Conservation (phyloP, 2,113 vertebrate species). For the Diphyllodes magnificus region DNA sequence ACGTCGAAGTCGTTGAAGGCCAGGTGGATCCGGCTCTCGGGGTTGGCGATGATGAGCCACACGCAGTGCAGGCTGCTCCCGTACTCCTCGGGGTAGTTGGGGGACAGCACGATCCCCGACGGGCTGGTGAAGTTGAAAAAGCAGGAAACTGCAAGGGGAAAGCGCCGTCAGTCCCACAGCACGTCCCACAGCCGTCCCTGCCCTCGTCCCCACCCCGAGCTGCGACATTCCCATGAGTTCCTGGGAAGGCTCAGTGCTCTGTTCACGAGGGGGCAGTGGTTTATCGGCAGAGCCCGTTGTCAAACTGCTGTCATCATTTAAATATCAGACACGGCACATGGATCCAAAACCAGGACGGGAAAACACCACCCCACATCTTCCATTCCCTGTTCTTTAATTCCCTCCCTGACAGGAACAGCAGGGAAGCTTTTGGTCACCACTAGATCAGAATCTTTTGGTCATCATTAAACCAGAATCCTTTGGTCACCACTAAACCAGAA, state of each 20-base stretch:
- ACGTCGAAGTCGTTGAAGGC: conserved; percentile 99
- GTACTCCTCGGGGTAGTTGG: conserved; percentile 97
- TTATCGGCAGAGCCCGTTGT: background rate
- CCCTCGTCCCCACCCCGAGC: background rate
- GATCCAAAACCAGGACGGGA: background rate
- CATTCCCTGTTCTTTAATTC: background rate
- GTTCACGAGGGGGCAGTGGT: background rate
- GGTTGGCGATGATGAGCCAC: conserved; percentile 93
- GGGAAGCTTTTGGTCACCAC: background rate
- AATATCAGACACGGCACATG: accelerated
- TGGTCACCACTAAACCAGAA: accelerated
- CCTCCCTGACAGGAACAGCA: background rate
- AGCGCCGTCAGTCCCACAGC: accelerated
- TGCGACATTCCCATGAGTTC: accelerated
- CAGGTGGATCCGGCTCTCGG: conserved; percentile 94
- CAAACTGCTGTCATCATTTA: accelerated
- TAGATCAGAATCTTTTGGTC: accelerated
- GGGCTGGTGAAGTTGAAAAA: conserved; percentile 99
- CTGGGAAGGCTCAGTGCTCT: background rate
- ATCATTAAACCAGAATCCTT: background rate
- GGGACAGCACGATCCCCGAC: conserved; percentile 89
- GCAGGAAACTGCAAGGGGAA: conserved; percentile 85
- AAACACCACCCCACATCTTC: background rate
- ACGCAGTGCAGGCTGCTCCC: conserved; percentile 98
- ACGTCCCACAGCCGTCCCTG: accelerated